A percentile compares a stretch with the other conserved stretches of the same genome.
Conservation (phyloP, 2,113 vertebrate species). For the Catharus bicknelli region DNA sequence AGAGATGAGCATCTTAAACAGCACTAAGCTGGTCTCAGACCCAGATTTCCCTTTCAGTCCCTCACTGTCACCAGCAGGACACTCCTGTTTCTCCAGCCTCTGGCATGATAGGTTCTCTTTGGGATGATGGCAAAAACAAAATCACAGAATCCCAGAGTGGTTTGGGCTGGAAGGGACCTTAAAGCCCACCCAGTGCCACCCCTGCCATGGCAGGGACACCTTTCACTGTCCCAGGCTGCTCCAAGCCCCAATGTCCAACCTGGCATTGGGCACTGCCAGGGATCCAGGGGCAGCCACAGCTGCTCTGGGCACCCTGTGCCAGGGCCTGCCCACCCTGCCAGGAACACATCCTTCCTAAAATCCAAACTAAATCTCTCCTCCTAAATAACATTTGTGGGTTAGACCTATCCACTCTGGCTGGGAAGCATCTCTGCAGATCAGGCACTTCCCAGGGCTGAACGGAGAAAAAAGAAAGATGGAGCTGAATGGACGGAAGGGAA, state of each 20-base stretch:
- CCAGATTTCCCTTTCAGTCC: neutral
- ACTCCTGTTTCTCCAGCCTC: neutral
- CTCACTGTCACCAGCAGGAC: neutral
- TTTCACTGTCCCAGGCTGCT: neutral
- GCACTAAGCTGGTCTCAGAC: neutral
- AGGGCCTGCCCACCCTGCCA: neutral
- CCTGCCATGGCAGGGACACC: neutral
- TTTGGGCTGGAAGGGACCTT: neutral
- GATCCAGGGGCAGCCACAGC: neutral
- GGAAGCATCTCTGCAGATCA: neutral
- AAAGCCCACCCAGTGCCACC: fast-evolving
- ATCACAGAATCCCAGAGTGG: neutral
- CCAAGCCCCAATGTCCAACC: neutral
- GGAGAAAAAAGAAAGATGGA: neutral
- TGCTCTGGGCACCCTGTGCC: neutral
- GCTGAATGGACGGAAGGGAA: neutral
- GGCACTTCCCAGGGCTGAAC: neutral
- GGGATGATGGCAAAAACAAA: neutral
- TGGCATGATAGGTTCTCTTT: fast-evolving
- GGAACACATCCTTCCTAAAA: neutral
- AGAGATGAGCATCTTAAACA: neutral
- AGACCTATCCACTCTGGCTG: neutral
- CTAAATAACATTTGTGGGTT: neutral
- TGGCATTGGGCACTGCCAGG: neutral
- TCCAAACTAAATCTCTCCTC: neutral